Conservation (phyloP, 1,140 invertebrate species). For the Pygmarrhopalites habei region DNA sequence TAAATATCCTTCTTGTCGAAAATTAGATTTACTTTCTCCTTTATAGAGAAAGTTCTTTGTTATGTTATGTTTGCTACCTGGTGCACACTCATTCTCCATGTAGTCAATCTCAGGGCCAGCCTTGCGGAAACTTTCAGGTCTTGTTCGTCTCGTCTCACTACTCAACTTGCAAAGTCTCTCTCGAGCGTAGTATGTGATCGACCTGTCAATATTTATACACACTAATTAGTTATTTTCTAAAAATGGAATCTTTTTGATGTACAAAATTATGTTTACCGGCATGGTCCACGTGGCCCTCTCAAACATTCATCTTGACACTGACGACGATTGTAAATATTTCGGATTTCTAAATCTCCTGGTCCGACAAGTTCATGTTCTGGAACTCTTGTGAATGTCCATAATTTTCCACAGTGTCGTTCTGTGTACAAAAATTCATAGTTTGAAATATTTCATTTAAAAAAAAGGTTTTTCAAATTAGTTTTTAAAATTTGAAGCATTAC, state of each 20-base stretch:
- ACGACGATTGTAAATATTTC: conserved; percentile 43
- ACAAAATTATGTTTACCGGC: conserved; percentile 45
- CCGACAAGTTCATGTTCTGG: conserved; percentile 47
- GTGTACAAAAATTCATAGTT: neutral
- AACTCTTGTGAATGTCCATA: conserved; percentile 50
- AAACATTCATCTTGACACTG: conserved; percentile 49
- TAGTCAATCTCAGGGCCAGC: conserved; percentile 47
- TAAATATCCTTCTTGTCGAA: too few relatives aligned
- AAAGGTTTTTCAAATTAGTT: too few relatives aligned
- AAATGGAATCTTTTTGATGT: neutral
- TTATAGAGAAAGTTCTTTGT: too few relatives aligned
- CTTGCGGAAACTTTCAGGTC: conserved; percentile 44
- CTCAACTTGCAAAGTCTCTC: conserved; percentile 46
- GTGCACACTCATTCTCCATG: conserved; percentile 51
- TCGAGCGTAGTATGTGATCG: conserved; percentile 46
- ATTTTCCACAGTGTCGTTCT: conserved; percentile 46
- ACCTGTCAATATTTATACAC: conserved; percentile 39
- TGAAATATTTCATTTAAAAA: too few relatives aligned
- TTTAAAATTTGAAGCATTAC: conserved; percentile 31
- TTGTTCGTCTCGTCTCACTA: conserved; percentile 46
- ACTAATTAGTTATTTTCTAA: neutral
- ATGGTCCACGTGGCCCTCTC: conserved; percentile 43
- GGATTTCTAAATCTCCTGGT: conserved; percentile 43
- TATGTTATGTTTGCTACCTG: too few relatives aligned
- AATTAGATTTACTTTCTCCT: too few relatives aligned